These are phyloP conservation scores for Opisthograptis luteolata DNA, from an alignment of 2,888 invertebrate species.

Conservation along the genomic window DNA sequence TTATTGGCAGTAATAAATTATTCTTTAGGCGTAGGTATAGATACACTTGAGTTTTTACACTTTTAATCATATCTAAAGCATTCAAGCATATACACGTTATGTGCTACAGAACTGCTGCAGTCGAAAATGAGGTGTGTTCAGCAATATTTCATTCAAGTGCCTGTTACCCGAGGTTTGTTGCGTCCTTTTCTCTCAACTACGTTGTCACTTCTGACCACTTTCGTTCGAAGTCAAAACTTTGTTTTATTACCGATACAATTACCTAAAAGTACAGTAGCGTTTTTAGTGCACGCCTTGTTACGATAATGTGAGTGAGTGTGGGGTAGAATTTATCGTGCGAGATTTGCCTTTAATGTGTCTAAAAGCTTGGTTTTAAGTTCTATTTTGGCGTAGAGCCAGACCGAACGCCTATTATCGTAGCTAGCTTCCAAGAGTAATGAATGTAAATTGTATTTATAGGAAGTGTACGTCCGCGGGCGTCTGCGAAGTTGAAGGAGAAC, in stretches of 20 bases:
- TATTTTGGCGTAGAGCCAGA: slow-evolving; percentile 15
- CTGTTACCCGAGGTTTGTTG: slow-evolving; percentile 38
- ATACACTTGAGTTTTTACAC: neutral
- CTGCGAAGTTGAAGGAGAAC: slow-evolving; percentile 70
- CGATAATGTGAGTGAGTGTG: slow-evolving; percentile 21
- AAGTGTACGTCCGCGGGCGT: slow-evolving; percentile 66
- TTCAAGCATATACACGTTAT: too few species aligned
- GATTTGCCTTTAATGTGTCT: slow-evolving; percentile 7
- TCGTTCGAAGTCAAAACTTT: slow-evolving; percentile 46
- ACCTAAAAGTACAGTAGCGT: slow-evolving; percentile 51
- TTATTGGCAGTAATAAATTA: slow-evolving; percentile 74
- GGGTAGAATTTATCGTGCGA: slow-evolving; percentile 13
- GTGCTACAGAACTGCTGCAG: too few species aligned
- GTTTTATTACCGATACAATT: slow-evolving; percentile 53
- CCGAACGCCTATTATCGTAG: slow-evolving; percentile 35
- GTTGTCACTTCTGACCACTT: slow-evolving; percentile 54
- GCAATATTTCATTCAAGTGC: slow-evolving; percentile 11
- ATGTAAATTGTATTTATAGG: slow-evolving; percentile 75
- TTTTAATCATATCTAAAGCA: neutral
- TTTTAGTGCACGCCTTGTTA: slow-evolving; percentile 40
- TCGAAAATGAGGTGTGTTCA: slow-evolving; percentile 20
- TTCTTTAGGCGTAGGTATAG: slow-evolving; percentile 34
- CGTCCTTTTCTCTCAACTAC: slow-evolving; percentile 38
- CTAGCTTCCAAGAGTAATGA: slow-evolving; percentile 57
- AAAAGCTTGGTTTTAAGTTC: slow-evolving; percentile 14